A percentile compares a stretch with the other conserved stretches of the same genome.
phyloP scores from a whole-genome alignment of 2,113 vertebrate species.

The Mus pahari region DNA sequence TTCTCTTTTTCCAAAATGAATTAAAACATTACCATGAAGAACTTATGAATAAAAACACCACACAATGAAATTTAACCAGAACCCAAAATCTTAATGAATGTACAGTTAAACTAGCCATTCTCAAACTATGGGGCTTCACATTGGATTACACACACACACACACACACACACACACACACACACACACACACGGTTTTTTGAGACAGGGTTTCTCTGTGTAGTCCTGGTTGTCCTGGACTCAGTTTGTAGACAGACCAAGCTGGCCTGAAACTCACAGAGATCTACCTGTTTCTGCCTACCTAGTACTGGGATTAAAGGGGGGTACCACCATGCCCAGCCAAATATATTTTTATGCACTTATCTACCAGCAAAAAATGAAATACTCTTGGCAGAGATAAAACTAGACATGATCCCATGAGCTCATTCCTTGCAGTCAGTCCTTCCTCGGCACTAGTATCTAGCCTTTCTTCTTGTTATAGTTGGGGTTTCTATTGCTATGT shows the following conservation, averaged over 20 bases:
- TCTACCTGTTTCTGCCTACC: too few species aligned
- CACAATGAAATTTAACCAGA: not conserved
- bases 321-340: not conserved
- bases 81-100: not conserved
- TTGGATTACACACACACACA: not conserved
- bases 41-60: not conserved
- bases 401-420: not conserved
- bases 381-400: not conserved
- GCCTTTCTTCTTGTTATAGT: not conserved
- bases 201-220: too few species aligned
- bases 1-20: not conserved
- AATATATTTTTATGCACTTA: not conserved
- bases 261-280: too few species aligned
- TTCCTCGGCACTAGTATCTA: not conserved
- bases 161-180: too few species aligned
- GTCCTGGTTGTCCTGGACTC: too few species aligned
- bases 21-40: not conserved
- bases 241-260: too few species aligned
- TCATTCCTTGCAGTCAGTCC: not conserved
- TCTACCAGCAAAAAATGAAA: not conserved
- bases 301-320: too few species aligned
- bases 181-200: too few species aligned
- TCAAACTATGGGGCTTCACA: not conserved
- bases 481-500: not conserved
- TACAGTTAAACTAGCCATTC: not conserved